Base-by-base conservation (phyloP, 2,113 vertebrate genomes). In the Lipotes vexillifer region DNA sequence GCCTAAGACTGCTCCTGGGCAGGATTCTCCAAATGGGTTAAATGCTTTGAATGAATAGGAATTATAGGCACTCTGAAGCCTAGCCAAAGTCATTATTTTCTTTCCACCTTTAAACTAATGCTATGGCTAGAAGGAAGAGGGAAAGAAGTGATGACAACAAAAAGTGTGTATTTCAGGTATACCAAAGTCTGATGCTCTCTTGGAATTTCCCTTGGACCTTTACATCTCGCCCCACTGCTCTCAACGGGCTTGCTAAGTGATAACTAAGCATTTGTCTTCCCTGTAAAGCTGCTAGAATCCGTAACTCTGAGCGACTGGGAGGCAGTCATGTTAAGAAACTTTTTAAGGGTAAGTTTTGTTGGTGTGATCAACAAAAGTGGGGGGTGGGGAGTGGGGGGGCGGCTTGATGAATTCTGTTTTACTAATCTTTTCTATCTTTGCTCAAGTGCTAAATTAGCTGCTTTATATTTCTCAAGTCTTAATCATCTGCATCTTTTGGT, bases 301-400 rank as follows among this genome's bases (percentile, higher is more conserved):
- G 8, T 13, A 25, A 46, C 31, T 44, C 7, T 72, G 87, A 81
- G 15, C 72, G 36, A 71, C 12, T 78, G 14, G 18, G 77, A 57
- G 44, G 52, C 23, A 82, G 23, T 61, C 18, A 72, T 38, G 2
- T 52, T 74, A 52, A 92, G 61, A 94, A 93, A 95, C 11, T 27
- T 88, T 13, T n/a, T 49, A 61, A 66, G 46, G 31, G 78, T 72
- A 63, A 90, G 9, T 68, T 81, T 81, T 75, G 29, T 5, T 44
- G 61, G 5, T 61, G 63, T 49, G 72, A 80, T 17, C 46, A 95
- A 90, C n/a, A 86, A 80, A 94, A 49, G 10, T 15, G 6, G 27
- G 0, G 0, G 23, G 12, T 2, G 33, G 8, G 3, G 9, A 6
- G 20, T 1, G 18, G 6, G 1, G 27, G 27, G 12, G 11, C 0